Conservation (phyloP, 2,888 invertebrate genomes). For the Cerastis rubricosa region DNA sequence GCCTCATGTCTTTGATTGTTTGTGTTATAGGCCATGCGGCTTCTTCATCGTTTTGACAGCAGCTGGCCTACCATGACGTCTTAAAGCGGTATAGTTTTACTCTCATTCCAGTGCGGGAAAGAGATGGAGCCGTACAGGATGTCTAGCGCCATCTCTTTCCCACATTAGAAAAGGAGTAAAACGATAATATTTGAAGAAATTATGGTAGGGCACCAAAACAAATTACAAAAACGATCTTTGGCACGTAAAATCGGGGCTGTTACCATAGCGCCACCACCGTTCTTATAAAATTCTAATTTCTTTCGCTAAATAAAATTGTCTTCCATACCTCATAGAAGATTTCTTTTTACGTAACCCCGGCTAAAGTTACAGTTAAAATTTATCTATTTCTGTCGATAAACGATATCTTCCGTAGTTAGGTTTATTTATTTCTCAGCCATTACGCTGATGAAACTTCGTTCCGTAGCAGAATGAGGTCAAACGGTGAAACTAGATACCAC, state of each 20-base stretch:
- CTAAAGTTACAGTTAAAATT: conserved; percentile 53
- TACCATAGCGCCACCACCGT: neutral
- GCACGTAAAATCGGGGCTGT: neutral
- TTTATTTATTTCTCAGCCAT: conserved; percentile 50
- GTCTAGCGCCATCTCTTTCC: no score
- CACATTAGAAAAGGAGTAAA: no score
- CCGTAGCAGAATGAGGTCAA: conserved; percentile 36
- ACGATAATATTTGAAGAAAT: no score
- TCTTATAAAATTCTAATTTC: neutral
- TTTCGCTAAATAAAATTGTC: neutral
- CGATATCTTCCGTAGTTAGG: conserved; percentile 42
- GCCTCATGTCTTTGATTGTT: neutral
- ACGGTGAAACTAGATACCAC: conserved; percentile 35
- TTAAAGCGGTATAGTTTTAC: no score
- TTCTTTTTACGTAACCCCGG: conserved; percentile 37
- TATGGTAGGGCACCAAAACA: no score
- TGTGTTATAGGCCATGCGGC: neutral
- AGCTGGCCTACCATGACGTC: no score
- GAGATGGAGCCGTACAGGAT: no score
- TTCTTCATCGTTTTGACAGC: no score
- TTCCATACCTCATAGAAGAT: neutral
- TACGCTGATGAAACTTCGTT: conserved; percentile 54
- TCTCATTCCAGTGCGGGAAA: no score
- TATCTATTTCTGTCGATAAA: conserved; percentile 54
- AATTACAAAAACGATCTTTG: neutral